Evolutionary conservation across 2,797 vertebrate species (phyloP).

Genomic region (Sebastes diaconus): DNA sequence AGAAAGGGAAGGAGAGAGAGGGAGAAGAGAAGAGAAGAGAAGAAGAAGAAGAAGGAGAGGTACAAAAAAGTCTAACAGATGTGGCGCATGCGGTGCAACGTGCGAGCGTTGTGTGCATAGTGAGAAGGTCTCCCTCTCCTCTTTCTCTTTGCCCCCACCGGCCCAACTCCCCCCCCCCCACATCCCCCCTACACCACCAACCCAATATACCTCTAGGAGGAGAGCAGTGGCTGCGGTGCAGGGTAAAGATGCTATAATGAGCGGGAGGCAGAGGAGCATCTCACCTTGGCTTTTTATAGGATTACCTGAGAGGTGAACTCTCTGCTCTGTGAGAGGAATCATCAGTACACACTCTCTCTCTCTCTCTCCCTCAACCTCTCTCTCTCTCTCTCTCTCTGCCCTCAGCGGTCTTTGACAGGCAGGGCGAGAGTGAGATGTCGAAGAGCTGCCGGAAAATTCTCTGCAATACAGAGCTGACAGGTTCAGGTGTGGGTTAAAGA

Average conservation of each 20-base stretch:
- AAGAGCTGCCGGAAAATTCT: conserved; percentile 75
- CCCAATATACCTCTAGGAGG: conserved; percentile 83
- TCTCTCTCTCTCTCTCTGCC: conserved; percentile 45
- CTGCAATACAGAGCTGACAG: conserved; percentile 74
- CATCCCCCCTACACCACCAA: conserved; percentile 73
- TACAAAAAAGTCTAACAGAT: conserved; percentile 91
- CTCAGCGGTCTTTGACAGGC: conserved; percentile 80
- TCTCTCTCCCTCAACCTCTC: conserved; percentile 22
- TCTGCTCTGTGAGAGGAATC: conserved; percentile 79
- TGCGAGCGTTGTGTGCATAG: conserved; percentile 89
- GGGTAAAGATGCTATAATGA: conserved; percentile 84
- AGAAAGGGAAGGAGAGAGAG: conserved; percentile 23
- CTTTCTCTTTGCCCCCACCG: conserved; percentile 70
- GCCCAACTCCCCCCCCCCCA: conserved; percentile 34
- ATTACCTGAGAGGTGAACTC: conserved; percentile 84
- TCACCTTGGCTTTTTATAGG: conserved; percentile 86
- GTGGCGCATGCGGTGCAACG: conserved; percentile 88
- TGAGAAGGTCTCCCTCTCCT: conserved; percentile 84
- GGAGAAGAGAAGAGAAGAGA: background rate
- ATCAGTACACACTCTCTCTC: conserved; percentile 66
- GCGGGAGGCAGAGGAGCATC: conserved; percentile 77
- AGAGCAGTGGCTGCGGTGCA: conserved; percentile 68
- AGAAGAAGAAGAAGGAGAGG: conserved; percentile 47
- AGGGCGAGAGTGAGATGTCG: conserved; percentile 82
- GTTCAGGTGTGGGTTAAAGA: conserved; percentile 78